phyloP scores from a whole-genome alignment of 2,797 vertebrate species.

The Rousettus madagascariensis region DNA sequence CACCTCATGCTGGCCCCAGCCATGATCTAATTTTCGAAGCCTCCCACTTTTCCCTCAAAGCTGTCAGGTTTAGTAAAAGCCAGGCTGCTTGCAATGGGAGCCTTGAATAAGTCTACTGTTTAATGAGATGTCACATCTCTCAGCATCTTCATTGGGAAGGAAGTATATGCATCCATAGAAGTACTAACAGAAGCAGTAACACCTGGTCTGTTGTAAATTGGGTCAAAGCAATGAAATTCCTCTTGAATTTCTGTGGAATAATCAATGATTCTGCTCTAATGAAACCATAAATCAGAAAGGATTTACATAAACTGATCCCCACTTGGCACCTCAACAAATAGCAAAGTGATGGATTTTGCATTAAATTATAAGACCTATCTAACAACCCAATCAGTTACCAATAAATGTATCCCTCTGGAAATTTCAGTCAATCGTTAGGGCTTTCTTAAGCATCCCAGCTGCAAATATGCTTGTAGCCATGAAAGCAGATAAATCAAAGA shows the following conservation, averaged over 20 bases:
- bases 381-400: not conserved
- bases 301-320: slow-evolving; percentile 56
- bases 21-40: not conserved
- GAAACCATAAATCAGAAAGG: slow-evolving; percentile 55
- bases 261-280: slow-evolving; percentile 54
- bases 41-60: not conserved
- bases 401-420: slow-evolving; percentile 46
- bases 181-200: not conserved
- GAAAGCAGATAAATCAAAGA: not conserved
- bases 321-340: slow-evolving; percentile 46
- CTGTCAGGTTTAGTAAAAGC: not conserved
- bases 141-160: not conserved
- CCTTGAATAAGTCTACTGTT: not conserved
- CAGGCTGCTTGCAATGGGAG: fast-evolving
- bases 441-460: slow-evolving; percentile 24
- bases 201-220: not conserved
- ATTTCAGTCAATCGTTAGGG: not conserved
- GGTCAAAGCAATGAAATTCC: slow-evolving; percentile 39
- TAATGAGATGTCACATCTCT: not conserved
- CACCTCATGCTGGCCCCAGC: not conserved
- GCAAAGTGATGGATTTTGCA: slow-evolving; percentile 36
- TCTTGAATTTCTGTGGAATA: slow-evolving; percentile 46
- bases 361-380: slow-evolving; percentile 47
- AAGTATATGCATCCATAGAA: not conserved
- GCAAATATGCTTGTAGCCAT: not conserved